A percentile compares a stretch with the other conserved stretches of the same genome.
phyloP scores from a whole-genome alignment of 2,113 vertebrate genomes.

The Podilymbus podiceps region DNA sequence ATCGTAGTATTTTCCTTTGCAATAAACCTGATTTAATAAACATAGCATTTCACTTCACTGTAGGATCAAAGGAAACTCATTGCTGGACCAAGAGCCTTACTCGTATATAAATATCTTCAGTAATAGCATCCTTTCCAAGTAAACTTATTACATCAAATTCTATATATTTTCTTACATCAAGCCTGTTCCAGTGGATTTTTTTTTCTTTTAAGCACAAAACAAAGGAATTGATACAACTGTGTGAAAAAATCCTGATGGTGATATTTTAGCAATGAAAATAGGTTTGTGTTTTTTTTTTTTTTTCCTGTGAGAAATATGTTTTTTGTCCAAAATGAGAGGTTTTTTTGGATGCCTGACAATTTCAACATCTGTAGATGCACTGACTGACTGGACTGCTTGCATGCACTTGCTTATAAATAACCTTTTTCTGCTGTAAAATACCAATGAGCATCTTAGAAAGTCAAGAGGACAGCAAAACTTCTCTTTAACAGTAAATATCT shows the following conservation, averaged over 20 bases:
- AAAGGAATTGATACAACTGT: background rate
- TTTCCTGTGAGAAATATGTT: background rate
- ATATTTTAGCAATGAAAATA: background rate
- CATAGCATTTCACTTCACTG: background rate
- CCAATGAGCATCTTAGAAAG: background rate
- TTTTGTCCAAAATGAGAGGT: background rate
- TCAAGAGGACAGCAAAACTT: background rate
- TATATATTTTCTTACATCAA: background rate
- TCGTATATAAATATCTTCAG: background rate
- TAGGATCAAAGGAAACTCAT: background rate
- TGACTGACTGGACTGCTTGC: background rate
- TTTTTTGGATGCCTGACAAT: conserved; percentile 35
- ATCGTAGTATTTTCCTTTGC: background rate
- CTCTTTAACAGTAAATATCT: background rate
- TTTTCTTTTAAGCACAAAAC: background rate
- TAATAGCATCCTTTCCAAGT: background rate
- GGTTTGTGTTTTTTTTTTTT: background rate
- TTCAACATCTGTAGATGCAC: conserved; percentile 31
- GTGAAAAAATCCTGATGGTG: conserved; percentile 19
- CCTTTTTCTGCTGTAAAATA: background rate
- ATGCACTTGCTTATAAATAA: conserved; percentile 34
- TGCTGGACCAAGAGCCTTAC: background rate
- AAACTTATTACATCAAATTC: background rate
- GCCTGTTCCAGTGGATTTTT: background rate
- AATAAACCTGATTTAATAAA: background rate